Conservation (phyloP, 2,797 vertebrate species). For the Alouatta caraya region DNA sequence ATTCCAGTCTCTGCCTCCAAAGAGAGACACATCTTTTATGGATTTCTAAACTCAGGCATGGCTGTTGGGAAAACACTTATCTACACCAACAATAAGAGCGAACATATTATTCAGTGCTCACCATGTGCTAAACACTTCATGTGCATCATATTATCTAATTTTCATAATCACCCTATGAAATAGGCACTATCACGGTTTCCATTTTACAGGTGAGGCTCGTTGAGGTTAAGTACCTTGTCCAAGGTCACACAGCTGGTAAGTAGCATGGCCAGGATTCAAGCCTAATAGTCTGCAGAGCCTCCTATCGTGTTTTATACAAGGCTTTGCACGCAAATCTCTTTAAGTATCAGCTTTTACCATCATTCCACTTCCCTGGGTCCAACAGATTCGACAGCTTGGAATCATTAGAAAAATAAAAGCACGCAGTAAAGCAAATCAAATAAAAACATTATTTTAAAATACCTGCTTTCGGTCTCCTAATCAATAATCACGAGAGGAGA, state of each 20-base stretch:
- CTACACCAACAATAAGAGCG: neutral
- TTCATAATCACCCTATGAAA: constrained; percentile 39
- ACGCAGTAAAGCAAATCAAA: neutral
- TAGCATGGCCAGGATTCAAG: neutral
- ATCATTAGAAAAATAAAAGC: constrained; percentile 1
- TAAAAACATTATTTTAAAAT: constrained; percentile 38
- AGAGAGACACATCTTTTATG: neutral
- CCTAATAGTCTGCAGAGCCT: neutral
- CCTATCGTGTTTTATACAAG: neutral
- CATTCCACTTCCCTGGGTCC: neutral
- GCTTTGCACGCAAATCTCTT: neutral
- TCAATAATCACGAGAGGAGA: neutral
- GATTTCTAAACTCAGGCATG: neutral
- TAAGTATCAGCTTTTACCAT: neutral
- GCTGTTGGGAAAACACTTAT: neutral
- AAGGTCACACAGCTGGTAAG: constrained; percentile 18
- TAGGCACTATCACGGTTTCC: neutral
- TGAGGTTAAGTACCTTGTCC: constrained; percentile 4
- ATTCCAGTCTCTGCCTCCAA: neutral
- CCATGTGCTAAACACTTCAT: neutral
- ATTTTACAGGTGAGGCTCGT: constrained; percentile 22
- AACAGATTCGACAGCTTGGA: neutral
- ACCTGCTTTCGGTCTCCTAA: constrained; percentile 18
- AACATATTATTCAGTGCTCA: constrained; percentile 20
- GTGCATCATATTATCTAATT: neutral